These are phyloP conservation scores for Eristalinus aeneus DNA, from an alignment of 2,888 invertebrate genomes.

Conservation along the genomic window DNA sequence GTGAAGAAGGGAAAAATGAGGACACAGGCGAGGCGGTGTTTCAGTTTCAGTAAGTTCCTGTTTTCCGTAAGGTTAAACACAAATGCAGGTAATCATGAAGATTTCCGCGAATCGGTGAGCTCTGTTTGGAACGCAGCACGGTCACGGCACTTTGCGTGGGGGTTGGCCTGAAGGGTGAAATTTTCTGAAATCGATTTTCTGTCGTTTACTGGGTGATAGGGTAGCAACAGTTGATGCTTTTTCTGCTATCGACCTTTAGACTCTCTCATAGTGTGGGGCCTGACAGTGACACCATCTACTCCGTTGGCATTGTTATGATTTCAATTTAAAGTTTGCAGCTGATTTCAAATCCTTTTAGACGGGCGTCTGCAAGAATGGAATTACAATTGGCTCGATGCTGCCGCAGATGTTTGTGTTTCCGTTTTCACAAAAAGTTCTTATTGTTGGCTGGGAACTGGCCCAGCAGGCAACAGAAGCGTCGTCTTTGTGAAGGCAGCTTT, in stretches of 20 bases:
- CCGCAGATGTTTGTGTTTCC: neutral
- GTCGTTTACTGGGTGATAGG: neutral
- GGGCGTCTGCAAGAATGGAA: neutral
- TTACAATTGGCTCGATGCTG: neutral
- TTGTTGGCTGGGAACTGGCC: neutral
- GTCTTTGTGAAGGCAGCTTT: neutral
- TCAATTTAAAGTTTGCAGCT: neutral
- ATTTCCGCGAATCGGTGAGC: neutral
- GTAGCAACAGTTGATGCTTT: neutral
- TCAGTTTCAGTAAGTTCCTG: neutral
- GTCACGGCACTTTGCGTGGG: neutral
- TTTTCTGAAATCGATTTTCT: neutral
- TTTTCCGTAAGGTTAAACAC: neutral
- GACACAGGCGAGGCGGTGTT: neutral
- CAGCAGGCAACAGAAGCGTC: neutral
- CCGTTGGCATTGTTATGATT: neutral
- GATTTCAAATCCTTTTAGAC: neutral
- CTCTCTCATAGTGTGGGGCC: neutral
- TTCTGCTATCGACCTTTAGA: neutral
- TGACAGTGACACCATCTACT: neutral
- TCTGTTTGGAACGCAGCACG: neutral
- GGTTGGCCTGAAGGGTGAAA: neutral
- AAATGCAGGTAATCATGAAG: conserved; percentile 17
- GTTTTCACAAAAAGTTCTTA: neutral
- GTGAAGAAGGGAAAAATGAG: neutral